Conservation (phyloP, 2,113 vertebrate genomes). For the Odontesthes bonariensis region DNA sequence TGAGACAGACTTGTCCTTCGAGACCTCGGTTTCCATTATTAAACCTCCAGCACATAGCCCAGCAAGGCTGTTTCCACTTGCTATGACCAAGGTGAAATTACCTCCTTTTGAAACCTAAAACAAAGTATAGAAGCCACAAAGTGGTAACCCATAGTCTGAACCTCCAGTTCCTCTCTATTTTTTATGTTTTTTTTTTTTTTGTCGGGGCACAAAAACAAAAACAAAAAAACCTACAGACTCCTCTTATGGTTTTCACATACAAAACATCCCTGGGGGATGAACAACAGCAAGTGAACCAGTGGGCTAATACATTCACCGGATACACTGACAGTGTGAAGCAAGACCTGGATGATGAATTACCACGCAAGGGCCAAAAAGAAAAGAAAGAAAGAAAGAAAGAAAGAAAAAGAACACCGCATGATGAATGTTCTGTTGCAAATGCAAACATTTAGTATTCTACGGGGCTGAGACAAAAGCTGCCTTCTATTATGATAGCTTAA, state of each 20-base stretch:
- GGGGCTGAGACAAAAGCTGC: conserved; percentile 58
- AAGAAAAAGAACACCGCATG: conserved; percentile 27
- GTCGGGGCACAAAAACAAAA: neutral
- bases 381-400: conserved; percentile 21
- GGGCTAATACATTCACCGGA: conserved; percentile 40
- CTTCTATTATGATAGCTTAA: conserved; percentile 73
- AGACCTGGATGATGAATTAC: conserved; percentile 70
- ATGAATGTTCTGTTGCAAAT: conserved; percentile 65
- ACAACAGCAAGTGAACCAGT: conserved; percentile 23
- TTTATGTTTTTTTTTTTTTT: neutral
- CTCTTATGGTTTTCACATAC: conserved; percentile 22
- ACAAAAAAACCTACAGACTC: conserved; percentile 15
- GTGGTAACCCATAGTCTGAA: conserved; percentile 36
- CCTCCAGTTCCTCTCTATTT: conserved; percentile 55
- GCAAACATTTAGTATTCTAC: conserved; percentile 70
- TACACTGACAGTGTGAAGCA: conserved; percentile 36
- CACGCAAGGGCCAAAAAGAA: conserved; percentile 10
- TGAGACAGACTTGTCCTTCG: conserved; percentile 68
- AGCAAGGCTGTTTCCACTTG: conserved; percentile 68
- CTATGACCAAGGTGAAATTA: conserved; percentile 71
- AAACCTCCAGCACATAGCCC: conserved; percentile 63
- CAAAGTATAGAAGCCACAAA: conserved; percentile 26
- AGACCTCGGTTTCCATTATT: conserved; percentile 79
- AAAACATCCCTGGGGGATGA: conserved; percentile 36
- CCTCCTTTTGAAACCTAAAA: conserved; percentile 65